Conservation (phyloP, 1,140 invertebrate species). For the Papilio aristodemus region DNA sequence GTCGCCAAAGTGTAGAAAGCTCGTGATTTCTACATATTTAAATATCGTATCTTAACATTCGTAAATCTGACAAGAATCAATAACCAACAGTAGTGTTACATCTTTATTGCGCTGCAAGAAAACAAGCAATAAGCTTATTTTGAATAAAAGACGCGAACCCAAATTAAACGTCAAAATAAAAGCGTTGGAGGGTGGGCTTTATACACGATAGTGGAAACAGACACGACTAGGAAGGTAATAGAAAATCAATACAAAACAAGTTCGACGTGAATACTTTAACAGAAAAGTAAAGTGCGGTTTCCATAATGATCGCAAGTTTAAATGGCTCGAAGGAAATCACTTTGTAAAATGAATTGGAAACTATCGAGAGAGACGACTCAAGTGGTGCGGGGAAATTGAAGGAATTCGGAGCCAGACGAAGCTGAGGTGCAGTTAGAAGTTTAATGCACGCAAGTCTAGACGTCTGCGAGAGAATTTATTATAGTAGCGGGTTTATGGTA, state of each 20-base stretch:
- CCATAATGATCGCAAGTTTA: not conserved
- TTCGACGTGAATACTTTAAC: conserved; percentile 10
- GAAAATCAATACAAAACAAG: conserved; percentile 14
- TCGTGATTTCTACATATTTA: not conserved
- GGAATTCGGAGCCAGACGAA: conserved; percentile 1
- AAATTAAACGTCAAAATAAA: not conserved
- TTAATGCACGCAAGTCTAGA: conserved; percentile 50
- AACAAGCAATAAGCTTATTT: not conserved
- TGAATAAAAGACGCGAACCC: not conserved
- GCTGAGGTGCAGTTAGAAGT: conserved; percentile 36
- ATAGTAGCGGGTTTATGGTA: conserved; percentile 20
- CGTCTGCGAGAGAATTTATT: conserved; percentile 35
- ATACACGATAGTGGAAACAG: not conserved
- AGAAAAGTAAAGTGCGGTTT: not conserved
- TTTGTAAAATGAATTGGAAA: conserved; percentile 30
- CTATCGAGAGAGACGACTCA: conserved; percentile 5
- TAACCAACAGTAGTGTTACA: not conserved
- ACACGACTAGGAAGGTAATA: not conserved
- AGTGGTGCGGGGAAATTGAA: conserved; percentile 3
- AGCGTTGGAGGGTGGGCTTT: not conserved
- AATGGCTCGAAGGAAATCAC: conserved; percentile 1
- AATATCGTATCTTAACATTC: not conserved
- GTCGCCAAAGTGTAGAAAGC: not conserved
- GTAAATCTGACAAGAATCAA: too few species aligned
- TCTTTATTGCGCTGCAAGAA: not conserved